Conservation (phyloP, 2,113 vertebrate species). For the Rattus norvegicus region GRCr8 NC_086026.1:82371001-82371500, state of each 20-base stretch:
- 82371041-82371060: neutral
- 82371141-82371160: neutral
- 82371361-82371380: neutral
- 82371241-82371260: neutral
- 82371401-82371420: neutral
- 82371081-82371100: neutral
- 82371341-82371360: neutral
- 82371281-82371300: no score
- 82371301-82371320: fast-evolving
- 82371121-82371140: neutral
- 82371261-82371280: neutral
- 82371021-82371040: neutral
- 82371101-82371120: neutral
- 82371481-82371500: neutral
- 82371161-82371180: neutral
- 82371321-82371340: neutral
- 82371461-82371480: neutral
- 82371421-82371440: neutral
- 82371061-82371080: neutral
- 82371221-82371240: neutral
- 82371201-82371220: neutral
- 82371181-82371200: neutral
- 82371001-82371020: no score
- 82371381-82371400: neutral
- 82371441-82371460: neutral